Evolutionary conservation across 2,888 invertebrate species (phyloP).

Genomic region (Ormyrus nitidulus): DNA sequence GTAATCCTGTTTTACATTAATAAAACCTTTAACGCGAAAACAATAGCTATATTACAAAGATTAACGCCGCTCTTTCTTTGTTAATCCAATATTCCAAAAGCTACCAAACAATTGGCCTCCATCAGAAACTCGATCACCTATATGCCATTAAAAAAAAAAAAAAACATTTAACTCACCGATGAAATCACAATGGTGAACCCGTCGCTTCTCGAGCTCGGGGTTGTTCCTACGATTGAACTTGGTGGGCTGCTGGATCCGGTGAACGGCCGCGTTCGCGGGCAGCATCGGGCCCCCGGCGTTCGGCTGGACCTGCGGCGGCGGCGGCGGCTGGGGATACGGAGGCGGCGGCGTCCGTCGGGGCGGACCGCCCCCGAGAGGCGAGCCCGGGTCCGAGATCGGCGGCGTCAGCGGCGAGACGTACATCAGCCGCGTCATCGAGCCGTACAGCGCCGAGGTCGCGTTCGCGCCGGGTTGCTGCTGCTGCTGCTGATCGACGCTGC

Average conservation of each 20-base stretch:
- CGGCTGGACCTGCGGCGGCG: not conserved
- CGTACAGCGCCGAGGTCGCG: slow-evolving; percentile 76
- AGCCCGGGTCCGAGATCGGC: slow-evolving; percentile 92
- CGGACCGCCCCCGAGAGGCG: slow-evolving; percentile 80
- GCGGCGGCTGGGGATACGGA: slow-evolving; percentile 80
- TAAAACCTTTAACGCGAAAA: no score
- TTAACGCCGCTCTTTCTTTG: no score
- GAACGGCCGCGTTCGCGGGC: slow-evolving; percentile 55
- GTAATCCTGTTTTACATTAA: no score
- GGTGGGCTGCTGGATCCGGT: slow-evolving; percentile 65
- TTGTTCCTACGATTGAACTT: slow-evolving; percentile 97
- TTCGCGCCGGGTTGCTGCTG: slow-evolving; percentile 69
- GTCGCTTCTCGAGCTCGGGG: slow-evolving; percentile 95
- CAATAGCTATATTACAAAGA: no score
- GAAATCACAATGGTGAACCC: slow-evolving; percentile 98
- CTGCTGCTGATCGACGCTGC: slow-evolving; percentile 61
- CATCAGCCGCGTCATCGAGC: slow-evolving; percentile 81
- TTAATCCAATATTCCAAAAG: no score
- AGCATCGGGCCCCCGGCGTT: not conserved
- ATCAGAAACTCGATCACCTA: no score
- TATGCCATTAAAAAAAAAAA: not conserved
- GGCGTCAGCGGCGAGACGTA: slow-evolving; percentile 92
- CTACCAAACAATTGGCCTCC: no score
- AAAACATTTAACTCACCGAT: slow-evolving; percentile 79
- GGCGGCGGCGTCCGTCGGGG: slow-evolving; percentile 87